phyloP scores from a whole-genome alignment of 1,140 invertebrate species.

The Daktulosphaira vitifoliae region DNA sequence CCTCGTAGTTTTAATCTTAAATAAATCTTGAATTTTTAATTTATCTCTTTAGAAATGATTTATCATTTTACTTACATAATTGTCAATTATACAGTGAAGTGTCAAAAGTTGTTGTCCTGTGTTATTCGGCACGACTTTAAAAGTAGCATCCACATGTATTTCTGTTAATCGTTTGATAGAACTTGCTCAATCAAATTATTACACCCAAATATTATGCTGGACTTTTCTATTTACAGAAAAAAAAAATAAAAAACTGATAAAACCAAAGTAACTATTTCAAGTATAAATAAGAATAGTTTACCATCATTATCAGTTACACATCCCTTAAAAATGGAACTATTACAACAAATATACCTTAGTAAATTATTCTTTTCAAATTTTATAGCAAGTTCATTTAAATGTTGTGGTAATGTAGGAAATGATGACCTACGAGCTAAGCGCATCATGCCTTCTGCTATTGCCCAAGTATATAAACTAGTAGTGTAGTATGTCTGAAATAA shows the following conservation, averaged over 20 bases:
- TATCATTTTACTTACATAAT: slow-evolving; percentile 1
- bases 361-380: not conserved
- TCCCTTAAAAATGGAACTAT: not conserved
- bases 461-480: not conserved
- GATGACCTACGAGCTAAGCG: not conserved
- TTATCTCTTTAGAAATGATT: too few species aligned
- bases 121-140: not conserved
- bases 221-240: too few species aligned
- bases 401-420: not conserved
- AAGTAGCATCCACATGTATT: not conserved
- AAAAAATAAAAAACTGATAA: too few species aligned
- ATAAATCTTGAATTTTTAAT: too few species aligned
- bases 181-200: not conserved
- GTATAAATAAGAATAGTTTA: too few species aligned
- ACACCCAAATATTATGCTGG: not conserved
- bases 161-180: not conserved
- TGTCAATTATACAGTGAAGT: not conserved
- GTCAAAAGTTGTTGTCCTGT: not conserved
- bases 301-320: not conserved
- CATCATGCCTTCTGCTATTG: not conserved
- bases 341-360: not conserved
- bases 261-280: too few species aligned
- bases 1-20: too few species aligned
- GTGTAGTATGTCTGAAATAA: not conserved
- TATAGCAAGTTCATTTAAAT: not conserved